Conservation (phyloP, 2,113 vertebrate genomes). For the Lampris incognitus region DNA sequence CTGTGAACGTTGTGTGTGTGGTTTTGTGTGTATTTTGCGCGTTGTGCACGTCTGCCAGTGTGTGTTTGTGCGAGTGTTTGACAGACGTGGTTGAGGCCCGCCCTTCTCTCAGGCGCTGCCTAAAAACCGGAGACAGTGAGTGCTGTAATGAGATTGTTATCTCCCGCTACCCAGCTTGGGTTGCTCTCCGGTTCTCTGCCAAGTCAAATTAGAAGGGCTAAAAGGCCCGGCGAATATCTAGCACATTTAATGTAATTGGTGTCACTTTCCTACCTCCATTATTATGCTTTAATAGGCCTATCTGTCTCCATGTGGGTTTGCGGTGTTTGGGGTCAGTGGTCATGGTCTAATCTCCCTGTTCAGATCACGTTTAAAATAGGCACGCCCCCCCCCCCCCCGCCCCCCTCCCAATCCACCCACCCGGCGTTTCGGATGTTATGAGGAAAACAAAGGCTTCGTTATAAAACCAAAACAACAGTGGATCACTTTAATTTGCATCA, state of each 20-base stretch:
- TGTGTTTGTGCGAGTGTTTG: not conserved
- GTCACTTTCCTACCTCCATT: slow-evolving; percentile 78
- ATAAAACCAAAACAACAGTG: slow-evolving; percentile 40
- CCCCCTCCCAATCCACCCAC: no score
- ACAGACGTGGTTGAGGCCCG: slow-evolving; percentile 33
- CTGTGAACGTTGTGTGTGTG: slow-evolving; percentile 17
- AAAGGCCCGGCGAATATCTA: slow-evolving; percentile 71
- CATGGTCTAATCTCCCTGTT: slow-evolving; percentile 61
- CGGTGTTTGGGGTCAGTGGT: slow-evolving; percentile 73
- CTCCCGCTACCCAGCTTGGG: slow-evolving; percentile 68
- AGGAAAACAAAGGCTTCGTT: slow-evolving; percentile 64
- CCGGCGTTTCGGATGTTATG: not conserved
- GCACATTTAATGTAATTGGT: slow-evolving; percentile 82
- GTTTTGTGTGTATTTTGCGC: not conserved
- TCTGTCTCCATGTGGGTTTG: slow-evolving; percentile 76
- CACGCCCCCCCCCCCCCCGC: slow-evolving; percentile 17
- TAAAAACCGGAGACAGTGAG: slow-evolving; percentile 46
- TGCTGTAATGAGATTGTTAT: slow-evolving; percentile 81
- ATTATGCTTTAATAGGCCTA: slow-evolving; percentile 73
- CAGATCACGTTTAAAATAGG: slow-evolving; percentile 61
- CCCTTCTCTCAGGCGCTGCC: slow-evolving; percentile 41
- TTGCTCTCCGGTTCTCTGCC: slow-evolving; percentile 70
- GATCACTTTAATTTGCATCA: slow-evolving; percentile 50
- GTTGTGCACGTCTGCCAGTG: not conserved
- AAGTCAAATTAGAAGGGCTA: slow-evolving; percentile 69